Evolutionary conservation across 2,113 vertebrate species (phyloP).

Genomic region (Callospermophilus lateralis): DNA sequence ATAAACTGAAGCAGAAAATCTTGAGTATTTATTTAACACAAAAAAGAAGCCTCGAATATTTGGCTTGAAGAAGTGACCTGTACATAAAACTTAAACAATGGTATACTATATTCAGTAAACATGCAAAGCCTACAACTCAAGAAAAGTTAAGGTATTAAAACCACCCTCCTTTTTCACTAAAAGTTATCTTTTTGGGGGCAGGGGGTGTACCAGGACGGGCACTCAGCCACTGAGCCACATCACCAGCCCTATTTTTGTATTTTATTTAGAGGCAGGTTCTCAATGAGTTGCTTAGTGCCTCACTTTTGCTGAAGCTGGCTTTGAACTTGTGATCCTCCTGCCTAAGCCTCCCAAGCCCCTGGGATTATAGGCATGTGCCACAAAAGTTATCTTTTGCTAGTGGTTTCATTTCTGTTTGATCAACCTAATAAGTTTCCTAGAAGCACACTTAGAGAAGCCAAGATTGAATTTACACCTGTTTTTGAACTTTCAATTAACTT

Average conservation of each 20-base stretch:
- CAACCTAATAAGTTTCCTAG: not conserved
- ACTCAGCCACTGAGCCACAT: too few species aligned
- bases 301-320: too few species aligned
- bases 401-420: not conserved
- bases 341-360: too few species aligned
- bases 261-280: too few species aligned
- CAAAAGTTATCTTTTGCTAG: not conserved
- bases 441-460: not conserved
- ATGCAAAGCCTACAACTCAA: not conserved
- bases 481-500: slow-evolving; percentile 59
- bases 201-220: too few species aligned
- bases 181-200: not conserved
- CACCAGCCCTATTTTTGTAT: too few species aligned
- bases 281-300: too few species aligned
- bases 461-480: not conserved
- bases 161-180: not conserved
- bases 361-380: too few species aligned
- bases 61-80: slow-evolving; percentile 26
- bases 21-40: slow-evolving; percentile 47
- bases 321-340: too few species aligned
- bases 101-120: not conserved
- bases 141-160: slow-evolving; percentile 14
- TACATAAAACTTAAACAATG: not conserved
- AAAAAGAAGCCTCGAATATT: slow-evolving; percentile 60
- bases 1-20: slow-evolving; percentile 63